Evolutionary conservation across 2,113 vertebrate genomes (phyloP).

Genomic region (Datnioides undecimradiatus): DNA sequence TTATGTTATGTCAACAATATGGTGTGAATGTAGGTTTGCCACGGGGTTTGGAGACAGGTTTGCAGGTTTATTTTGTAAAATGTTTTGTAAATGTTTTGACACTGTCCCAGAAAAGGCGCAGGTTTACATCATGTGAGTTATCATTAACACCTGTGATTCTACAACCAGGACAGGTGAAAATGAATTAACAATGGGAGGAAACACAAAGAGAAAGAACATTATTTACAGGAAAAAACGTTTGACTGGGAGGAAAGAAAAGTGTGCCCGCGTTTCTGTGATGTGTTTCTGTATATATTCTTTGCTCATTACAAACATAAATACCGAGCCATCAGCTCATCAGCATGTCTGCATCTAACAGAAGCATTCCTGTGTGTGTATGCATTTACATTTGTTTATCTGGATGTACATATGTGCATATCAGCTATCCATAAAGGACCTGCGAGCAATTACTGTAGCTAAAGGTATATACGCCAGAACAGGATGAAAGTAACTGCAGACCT

Average conservation of each 20-base stretch:
- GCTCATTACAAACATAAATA: not conserved
- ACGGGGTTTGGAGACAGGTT: not conserved
- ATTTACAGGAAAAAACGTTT: not conserved
- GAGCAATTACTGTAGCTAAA: not conserved
- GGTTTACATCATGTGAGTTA: not conserved
- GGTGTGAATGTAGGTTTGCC: not conserved
- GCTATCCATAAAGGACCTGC: not conserved
- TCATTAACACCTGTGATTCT: not conserved
- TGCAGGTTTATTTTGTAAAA: conserved; percentile 2
- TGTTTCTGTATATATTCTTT: not conserved
- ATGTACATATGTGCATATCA: not conserved
- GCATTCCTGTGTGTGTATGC: not conserved
- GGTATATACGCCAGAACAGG: not conserved
- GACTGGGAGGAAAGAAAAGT: not conserved
- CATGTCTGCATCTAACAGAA: too few species aligned
- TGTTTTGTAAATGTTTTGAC: not conserved
- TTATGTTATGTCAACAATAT: not conserved
- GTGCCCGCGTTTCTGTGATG: too few species aligned
- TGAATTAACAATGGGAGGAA: too few species aligned
- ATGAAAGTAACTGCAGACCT: not conserved
- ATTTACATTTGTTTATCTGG: conserved; percentile 1
- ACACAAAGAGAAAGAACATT: too few species aligned
- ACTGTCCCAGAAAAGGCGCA: not conserved
- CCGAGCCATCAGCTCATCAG: not conserved
- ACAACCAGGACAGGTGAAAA: not conserved